A percentile compares a stretch with the other conserved stretches of the same genome.
Conservation (phyloP, 2,113 vertebrate genomes). For the Chaetorhynchus papuensis region DNA sequence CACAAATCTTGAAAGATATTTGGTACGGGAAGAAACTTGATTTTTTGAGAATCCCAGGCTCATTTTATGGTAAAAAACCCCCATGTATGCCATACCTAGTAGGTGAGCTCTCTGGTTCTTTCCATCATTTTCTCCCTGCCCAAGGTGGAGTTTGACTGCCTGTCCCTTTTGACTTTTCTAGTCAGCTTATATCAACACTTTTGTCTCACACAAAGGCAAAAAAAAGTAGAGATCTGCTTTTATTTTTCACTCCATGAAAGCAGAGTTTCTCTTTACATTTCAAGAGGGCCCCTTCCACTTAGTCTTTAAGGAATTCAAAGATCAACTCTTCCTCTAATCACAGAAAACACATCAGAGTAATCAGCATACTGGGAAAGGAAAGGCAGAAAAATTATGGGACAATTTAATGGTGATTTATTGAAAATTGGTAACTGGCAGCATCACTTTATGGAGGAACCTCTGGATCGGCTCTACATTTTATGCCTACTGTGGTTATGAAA, state of each 20-base stretch:
- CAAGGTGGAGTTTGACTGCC: neutral
- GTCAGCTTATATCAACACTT: neutral
- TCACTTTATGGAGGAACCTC: constrained; percentile 1
- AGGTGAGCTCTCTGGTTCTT: neutral
- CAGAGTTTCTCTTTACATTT: neutral
- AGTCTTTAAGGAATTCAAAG: neutral
- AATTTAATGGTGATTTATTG: constrained; percentile 57
- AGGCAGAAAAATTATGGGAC: constrained; percentile 20
- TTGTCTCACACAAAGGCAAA: neutral
- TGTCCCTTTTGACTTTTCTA: neutral
- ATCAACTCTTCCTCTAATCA: constrained; percentile 22
- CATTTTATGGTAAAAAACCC: neutral
- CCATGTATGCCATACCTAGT: rapidly evolving
- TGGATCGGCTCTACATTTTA: constrained; percentile 44
- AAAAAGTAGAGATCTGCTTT: neutral
- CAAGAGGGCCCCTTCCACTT: neutral
- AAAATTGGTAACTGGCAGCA: constrained; percentile 44
- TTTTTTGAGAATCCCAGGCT: neutral
- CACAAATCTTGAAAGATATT: neutral
- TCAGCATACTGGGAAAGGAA: constrained; percentile 15
- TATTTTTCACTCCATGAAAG: neutral
- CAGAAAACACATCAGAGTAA: constrained; percentile 29
- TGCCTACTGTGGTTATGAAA: constrained; percentile 31
- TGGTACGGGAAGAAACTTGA: neutral
- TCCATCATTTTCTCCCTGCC: neutral